Base-by-base conservation (phyloP, 2,113 vertebrate genomes). In the Cathartes aura region DNA sequence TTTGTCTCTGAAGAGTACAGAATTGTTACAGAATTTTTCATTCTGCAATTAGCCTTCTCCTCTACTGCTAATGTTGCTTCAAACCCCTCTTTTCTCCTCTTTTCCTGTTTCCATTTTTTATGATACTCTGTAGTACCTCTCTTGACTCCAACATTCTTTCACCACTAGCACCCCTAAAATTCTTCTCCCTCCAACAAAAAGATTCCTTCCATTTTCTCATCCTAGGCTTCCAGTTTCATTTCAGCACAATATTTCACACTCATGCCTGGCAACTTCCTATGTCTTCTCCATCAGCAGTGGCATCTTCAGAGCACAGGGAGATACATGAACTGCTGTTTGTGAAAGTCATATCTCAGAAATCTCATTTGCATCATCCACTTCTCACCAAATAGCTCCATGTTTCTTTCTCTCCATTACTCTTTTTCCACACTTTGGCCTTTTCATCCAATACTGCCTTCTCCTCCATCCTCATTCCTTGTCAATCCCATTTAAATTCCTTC, bases 241-340 rank as follows among this genome's bases (percentile, higher is more conserved):
- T 87, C 50, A 70, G 76, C 20, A 82, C 18, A 73, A 0, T 62
- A 87, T 27, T 89, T 64, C 68, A 78, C 12, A 78, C 16, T 75
- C 40, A 11, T 0, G 7, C 8, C 22, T 48, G 26, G 14, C 21
- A 88, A 63, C 8, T 86, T 72, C 2, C 0, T 45, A 34, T 13
- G 56, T 83, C 20, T 42, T 60, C 34, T 79, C 30, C 30, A 83
- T 20, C 34, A 82, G 30, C 23, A 79, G 9, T 27, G 20, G 21
- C 27, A 92, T 20, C 10, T 63, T 62, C 23, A 75, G 18, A 67
- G 14, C 22, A 86, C 0, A 47, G 9, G 5, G 21, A 88, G 19
- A 79, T 8, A 66, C 0, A 14, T 3, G 1, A 59, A 89, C 12
- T 43, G 20, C 11, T 29, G 5, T 22, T 71, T 76, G 12, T 72